Conservation (phyloP, 2,113 vertebrate genomes). For the Lucifuga dentata region DNA sequence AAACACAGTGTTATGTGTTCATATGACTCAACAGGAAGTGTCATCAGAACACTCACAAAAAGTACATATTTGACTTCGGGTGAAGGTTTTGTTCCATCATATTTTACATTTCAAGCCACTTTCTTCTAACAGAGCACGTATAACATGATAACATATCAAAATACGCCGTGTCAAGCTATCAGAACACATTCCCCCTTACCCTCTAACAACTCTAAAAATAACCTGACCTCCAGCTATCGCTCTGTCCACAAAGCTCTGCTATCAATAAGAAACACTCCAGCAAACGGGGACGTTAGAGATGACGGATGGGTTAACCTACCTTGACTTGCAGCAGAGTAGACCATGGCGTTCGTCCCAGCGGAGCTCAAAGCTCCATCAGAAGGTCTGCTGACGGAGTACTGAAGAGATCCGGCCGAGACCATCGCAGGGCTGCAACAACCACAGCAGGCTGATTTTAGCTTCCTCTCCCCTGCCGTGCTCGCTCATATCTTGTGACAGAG, state of each 20-base stretch:
- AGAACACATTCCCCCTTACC: slow-evolving; percentile 24
- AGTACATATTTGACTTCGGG: background rate
- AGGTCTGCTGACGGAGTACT: slow-evolving; percentile 67
- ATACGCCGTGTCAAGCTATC: slow-evolving; percentile 29
- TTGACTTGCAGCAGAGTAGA: slow-evolving; percentile 77
- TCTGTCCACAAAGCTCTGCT: slow-evolving; percentile 16
- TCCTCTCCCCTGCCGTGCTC: slow-evolving; percentile 68
- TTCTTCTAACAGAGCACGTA: background rate
- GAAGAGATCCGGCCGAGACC: slow-evolving; percentile 65
- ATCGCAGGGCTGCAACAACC: slow-evolving; percentile 71
- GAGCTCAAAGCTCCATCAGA: slow-evolving; percentile 75
- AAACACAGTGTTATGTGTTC: too few species aligned
- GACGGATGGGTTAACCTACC: slow-evolving; percentile 62
- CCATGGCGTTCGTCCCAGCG: slow-evolving; percentile 68
- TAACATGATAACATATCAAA: too few species aligned
- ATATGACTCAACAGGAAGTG: too few species aligned
- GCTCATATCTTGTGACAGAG: slow-evolving; percentile 79
- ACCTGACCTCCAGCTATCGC: slow-evolving; percentile 20
- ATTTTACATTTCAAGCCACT: slow-evolving; percentile 17
- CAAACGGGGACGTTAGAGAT: background rate
- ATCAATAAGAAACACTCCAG: slow-evolving; percentile 12
- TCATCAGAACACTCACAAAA: slow-evolving; percentile 18
- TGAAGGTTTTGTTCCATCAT: background rate
- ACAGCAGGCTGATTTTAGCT: slow-evolving; percentile 77
- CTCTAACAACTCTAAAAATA: slow-evolving; percentile 60